Evolutionary conservation across 2,888 invertebrate species (phyloP).

Genomic region (Anoplius nigerrimus): DNA sequence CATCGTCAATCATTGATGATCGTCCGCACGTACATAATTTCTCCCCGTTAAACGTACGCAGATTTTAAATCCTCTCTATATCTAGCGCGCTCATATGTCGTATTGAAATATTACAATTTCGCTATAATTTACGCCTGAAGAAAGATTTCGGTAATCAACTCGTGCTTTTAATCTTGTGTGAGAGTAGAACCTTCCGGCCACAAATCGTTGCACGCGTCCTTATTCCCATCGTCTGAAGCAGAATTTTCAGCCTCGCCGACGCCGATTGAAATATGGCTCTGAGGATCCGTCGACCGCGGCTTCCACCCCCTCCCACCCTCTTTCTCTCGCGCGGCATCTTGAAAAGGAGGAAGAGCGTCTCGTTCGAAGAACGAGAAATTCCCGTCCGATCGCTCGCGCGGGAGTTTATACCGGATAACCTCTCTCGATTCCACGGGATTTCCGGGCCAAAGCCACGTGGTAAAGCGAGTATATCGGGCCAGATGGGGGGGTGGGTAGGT

Average conservation of each 20-base stretch:
- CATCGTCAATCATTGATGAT: no score
- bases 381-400: constrained; percentile 15
- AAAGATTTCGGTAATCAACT: no score
- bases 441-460: constrained; percentile 23
- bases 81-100: no score
- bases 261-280: constrained; percentile 35
- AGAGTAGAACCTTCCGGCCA: constrained; percentile 7
- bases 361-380: constrained; percentile 21
- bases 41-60: no score
- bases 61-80: no score
- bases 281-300: constrained; percentile 20
- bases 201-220: not conserved
- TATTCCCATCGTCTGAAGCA: not conserved
- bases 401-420: constrained; percentile 48
- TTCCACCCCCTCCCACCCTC: not conserved
- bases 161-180: no score
- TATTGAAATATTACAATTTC: no score
- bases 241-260: constrained; percentile 33
- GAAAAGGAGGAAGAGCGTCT: not conserved
- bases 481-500: not conserved
- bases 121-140: no score
- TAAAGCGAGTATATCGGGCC: constrained; percentile 28
- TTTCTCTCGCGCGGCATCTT: no score
- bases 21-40: no score
- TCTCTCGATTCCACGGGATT: constrained; percentile 46